Evolutionary conservation across 2,113 vertebrate genomes (phyloP).

Genomic region (Lynx canadensis): DNA sequence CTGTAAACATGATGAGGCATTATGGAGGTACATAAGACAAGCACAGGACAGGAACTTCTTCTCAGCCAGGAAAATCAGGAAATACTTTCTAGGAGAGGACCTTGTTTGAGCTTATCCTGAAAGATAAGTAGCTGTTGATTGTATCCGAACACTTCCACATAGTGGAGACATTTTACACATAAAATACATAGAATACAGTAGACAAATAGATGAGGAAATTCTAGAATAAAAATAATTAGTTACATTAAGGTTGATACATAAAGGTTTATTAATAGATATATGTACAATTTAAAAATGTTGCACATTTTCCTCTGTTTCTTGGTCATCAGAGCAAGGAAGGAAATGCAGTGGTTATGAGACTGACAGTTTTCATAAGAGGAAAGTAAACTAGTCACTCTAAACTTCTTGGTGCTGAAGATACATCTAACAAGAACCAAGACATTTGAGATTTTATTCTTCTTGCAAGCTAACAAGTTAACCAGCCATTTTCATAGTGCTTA

Average conservation of each 20-base stretch:
- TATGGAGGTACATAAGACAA: background rate
- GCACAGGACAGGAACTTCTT: too few relatives aligned
- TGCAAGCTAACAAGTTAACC: background rate
- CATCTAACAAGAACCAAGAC: background rate
- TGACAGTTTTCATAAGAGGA: background rate
- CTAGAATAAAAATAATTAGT: background rate
- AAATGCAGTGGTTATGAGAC: slow-evolving; percentile 15
- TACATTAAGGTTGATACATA: background rate
- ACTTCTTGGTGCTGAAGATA: background rate
- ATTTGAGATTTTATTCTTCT: background rate
- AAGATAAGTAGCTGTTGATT: background rate
- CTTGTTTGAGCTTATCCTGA: background rate
- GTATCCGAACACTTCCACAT: background rate
- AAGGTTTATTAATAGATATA: background rate
- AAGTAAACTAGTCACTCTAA: background rate
- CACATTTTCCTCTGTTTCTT: background rate
- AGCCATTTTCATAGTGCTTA: background rate
- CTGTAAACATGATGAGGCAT: background rate
- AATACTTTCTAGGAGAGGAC: background rate
- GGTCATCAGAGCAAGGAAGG: background rate
- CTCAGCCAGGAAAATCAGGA: background rate
- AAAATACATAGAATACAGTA: background rate
- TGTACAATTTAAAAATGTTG: background rate
- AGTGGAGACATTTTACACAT: background rate
- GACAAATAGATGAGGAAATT: background rate